phyloP scores from a whole-genome alignment of 1,140 invertebrate genomes.

The Oppia nitens region DNA sequence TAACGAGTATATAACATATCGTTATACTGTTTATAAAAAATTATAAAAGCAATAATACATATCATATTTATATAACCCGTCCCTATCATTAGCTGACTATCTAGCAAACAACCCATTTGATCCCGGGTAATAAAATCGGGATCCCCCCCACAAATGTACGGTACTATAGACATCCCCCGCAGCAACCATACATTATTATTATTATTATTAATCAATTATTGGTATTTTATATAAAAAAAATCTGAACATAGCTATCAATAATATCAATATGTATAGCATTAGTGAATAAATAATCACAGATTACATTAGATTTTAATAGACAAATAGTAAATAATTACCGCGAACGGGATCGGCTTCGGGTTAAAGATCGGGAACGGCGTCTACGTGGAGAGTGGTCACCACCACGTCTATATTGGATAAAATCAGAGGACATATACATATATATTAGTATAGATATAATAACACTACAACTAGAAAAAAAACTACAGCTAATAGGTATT shows the following conservation, averaged over 20 bases:
- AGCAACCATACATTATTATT: too few relatives aligned
- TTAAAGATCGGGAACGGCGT: neutral
- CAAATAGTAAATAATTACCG: neutral
- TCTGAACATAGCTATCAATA: neutral
- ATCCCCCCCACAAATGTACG: too few relatives aligned
- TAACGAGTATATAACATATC: too few relatives aligned
- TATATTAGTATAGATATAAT: neutral
- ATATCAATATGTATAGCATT: neutral
- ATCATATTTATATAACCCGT: too few relatives aligned
- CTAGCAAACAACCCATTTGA: too few relatives aligned
- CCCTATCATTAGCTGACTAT: too few relatives aligned
- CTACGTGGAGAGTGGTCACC: neutral
- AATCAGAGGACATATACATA: neutral
- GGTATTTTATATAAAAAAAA: neutral
- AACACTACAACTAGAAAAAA: neutral
- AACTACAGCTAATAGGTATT: neutral
- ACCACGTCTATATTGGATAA: neutral
- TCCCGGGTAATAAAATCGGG: too few relatives aligned
- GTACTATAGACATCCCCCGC: too few relatives aligned
- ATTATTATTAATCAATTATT: neutral
- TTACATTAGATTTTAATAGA: neutral
- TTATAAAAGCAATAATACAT: too few relatives aligned
- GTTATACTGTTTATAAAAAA: too few relatives aligned
- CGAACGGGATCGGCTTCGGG: conserved; percentile 10
- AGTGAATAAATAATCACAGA: neutral